Conservation (phyloP, 2,113 vertebrate species). For the Spea bombifrons region DNA sequence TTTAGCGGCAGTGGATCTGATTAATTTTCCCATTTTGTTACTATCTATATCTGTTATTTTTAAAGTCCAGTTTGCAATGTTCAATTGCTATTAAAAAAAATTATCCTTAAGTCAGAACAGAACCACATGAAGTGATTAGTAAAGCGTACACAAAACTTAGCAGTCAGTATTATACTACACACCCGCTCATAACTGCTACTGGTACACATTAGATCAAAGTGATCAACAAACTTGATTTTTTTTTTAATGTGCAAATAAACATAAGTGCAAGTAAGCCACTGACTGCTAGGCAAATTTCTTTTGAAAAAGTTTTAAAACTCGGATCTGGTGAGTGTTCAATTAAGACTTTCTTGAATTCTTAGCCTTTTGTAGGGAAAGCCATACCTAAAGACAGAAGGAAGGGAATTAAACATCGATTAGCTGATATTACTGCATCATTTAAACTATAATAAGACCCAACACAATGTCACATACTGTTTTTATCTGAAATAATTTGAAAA, state of each 20-base stretch:
- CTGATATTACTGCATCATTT: slow-evolving; percentile 15
- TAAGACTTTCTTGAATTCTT: slow-evolving; percentile 89
- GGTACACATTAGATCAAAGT: slow-evolving; percentile 69
- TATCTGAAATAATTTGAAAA: too few relatives aligned
- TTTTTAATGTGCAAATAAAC: slow-evolving; percentile 73
- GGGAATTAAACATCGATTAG: slow-evolving; percentile 87
- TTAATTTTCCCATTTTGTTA: slow-evolving; percentile 55
- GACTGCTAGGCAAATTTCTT: slow-evolving; percentile 82
- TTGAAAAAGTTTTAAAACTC: slow-evolving; percentile 78
- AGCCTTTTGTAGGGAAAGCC: slow-evolving; percentile 99
- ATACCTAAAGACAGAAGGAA: slow-evolving; percentile 98
- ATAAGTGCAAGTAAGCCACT: slow-evolving; percentile 80
- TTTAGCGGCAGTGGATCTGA: slow-evolving; percentile 68
- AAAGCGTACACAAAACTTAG: slow-evolving; percentile 83
- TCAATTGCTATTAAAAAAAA: slow-evolving; percentile 74
- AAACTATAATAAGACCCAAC: too few relatives aligned
- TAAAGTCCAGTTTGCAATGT: slow-evolving; percentile 63
- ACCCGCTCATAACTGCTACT: slow-evolving; percentile 69
- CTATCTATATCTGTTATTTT: too few relatives aligned
- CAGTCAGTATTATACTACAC: slow-evolving; percentile 82
- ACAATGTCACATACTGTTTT: too few relatives aligned
- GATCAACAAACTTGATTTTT: slow-evolving; percentile 72
- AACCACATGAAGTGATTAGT: slow-evolving; percentile 88
- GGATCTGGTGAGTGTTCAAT: slow-evolving; percentile 85
- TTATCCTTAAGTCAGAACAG: slow-evolving; percentile 73